These are phyloP conservation scores for Plagodis dolabraria DNA, from an alignment of 2,888 invertebrate genomes.

Conservation along the genomic window DNA sequence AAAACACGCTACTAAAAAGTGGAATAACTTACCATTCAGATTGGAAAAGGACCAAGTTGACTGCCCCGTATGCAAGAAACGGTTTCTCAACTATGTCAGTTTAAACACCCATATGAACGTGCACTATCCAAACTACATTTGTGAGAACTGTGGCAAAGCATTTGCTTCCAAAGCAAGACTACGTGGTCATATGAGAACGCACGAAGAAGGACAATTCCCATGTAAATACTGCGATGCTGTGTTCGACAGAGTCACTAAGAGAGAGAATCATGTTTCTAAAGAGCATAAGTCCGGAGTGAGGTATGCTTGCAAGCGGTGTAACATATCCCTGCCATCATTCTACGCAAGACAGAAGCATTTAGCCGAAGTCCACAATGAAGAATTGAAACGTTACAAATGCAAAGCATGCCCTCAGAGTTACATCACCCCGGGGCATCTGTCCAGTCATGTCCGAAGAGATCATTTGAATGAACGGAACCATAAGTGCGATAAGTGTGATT, in stretches of 20 bases:
- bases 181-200: conserved; percentile 79
- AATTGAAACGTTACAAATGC: conserved; percentile 76
- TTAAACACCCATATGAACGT: conserved; percentile 81
- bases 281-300: conserved; percentile 74
- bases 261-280: conserved; percentile 77
- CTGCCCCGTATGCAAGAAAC: conserved; percentile 73
- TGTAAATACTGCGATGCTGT: conserved; percentile 69
- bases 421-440: conserved; percentile 75
- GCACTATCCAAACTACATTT: conserved; percentile 80
- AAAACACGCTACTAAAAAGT: conserved; percentile 48
- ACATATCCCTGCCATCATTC: conserved; percentile 70
- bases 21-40: conserved; percentile 73
- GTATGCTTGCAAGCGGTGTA: conserved; percentile 74
- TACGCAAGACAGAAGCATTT: conserved; percentile 76
- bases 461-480: conserved; percentile 78
- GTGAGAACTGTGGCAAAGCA: conserved; percentile 81
- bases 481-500: conserved; percentile 79
- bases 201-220: conserved; percentile 76
- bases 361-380: conserved; percentile 76
- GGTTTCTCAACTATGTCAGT: conserved; percentile 71
- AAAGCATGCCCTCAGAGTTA: conserved; percentile 77
- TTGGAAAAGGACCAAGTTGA: conserved; percentile 76
- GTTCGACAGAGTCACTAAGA: conserved; percentile 72
- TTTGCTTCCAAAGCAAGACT: conserved; percentile 81
- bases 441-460: conserved; percentile 73